Percentiles rank a stretch among this genome's conserved stretches.
phyloP scores from a whole-genome alignment of 2,797 vertebrate species.

The Brotula barbata region DNA sequence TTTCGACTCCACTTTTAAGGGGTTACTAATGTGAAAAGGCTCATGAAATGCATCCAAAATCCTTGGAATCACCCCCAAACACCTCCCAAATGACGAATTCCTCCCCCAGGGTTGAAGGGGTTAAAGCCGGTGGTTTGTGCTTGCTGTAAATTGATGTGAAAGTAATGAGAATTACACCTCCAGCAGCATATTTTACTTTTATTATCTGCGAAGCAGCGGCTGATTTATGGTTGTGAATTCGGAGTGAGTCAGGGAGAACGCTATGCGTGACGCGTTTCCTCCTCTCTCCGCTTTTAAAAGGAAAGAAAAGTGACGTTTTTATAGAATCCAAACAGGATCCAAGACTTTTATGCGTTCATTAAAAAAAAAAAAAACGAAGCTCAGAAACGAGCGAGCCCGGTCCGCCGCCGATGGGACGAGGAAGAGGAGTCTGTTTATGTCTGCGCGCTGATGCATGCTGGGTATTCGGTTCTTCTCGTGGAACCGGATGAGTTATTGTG shows the following conservation, averaged over 20 bases:
- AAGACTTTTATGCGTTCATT: slow-evolving; percentile 65
- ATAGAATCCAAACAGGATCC: slow-evolving; percentile 54
- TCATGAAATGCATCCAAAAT: slow-evolving; percentile 9
- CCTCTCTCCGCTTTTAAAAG: slow-evolving; percentile 31
- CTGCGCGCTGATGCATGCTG: no score
- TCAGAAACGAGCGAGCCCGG: no score
- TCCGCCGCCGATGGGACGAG: no score
- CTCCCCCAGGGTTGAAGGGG: no score
- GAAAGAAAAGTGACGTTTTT: slow-evolving; percentile 55
- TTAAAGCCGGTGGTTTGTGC: slow-evolving; percentile 23
- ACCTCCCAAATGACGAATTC: slow-evolving; percentile 18
- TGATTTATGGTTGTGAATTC: slow-evolving; percentile 57
- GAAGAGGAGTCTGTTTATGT: no score
- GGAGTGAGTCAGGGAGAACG: slow-evolving; percentile 39
- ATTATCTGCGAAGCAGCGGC: slow-evolving; percentile 50
- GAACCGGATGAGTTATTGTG: no score
- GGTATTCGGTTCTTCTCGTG: no score
- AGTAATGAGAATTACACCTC: slow-evolving; percentile 27
- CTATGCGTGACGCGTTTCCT: slow-evolving; percentile 41
- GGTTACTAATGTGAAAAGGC: no score
- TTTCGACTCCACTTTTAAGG: no score
- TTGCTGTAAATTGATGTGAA: slow-evolving; percentile 32
- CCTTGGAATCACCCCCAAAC: slow-evolving; percentile 25
- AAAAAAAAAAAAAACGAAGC: slow-evolving; percentile 47
- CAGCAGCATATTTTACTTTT: slow-evolving; percentile 54